phyloP scores from a whole-genome alignment of 1,140 invertebrate genomes.

The Camponotus pennsylvanicus region DNA sequence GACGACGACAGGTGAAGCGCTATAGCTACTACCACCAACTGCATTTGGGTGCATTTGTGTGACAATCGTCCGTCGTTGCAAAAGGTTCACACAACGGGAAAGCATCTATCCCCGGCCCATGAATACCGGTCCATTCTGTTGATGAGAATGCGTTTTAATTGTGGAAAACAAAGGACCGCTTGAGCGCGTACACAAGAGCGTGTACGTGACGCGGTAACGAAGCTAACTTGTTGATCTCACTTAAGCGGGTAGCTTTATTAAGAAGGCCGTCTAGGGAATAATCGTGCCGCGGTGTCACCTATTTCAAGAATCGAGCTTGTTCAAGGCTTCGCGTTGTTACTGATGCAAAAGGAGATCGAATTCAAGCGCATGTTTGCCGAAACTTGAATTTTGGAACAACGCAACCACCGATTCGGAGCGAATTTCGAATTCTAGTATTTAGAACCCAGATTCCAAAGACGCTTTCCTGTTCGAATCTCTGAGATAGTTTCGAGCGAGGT shows the following conservation, averaged over 20 bases:
- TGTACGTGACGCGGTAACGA: constrained; percentile 32
- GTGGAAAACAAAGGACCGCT: constrained; percentile 38
- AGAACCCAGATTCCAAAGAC: constrained; percentile 14
- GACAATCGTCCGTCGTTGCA: constrained; percentile 6
- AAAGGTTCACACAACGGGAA: constrained; percentile 33
- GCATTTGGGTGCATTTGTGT: neutral
- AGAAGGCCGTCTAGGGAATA: constrained; percentile 29
- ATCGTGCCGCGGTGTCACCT: neutral
- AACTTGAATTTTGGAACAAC: constrained; percentile 7
- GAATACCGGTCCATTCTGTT: constrained; percentile 11
- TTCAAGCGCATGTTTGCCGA: neutral
- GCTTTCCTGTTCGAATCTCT: neutral
- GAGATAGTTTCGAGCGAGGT: constrained; percentile 2
- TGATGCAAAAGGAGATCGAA: constrained; percentile 12
- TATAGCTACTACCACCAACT: neutral
- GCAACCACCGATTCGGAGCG: neutral
- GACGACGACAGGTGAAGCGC: neutral
- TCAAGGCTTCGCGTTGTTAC: neutral
- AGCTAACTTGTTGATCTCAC: constrained; percentile 59
- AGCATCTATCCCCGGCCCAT: constrained; percentile 1
- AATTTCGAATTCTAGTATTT: constrained; percentile 28
- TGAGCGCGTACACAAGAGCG: neutral
- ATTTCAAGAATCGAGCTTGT: neutral
- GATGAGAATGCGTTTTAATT: constrained; percentile 37
- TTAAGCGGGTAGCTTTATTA: constrained; percentile 44